phyloP scores from a whole-genome alignment of 2,888 invertebrate genomes.

The Rambutsinella grinnellia region DNA sequence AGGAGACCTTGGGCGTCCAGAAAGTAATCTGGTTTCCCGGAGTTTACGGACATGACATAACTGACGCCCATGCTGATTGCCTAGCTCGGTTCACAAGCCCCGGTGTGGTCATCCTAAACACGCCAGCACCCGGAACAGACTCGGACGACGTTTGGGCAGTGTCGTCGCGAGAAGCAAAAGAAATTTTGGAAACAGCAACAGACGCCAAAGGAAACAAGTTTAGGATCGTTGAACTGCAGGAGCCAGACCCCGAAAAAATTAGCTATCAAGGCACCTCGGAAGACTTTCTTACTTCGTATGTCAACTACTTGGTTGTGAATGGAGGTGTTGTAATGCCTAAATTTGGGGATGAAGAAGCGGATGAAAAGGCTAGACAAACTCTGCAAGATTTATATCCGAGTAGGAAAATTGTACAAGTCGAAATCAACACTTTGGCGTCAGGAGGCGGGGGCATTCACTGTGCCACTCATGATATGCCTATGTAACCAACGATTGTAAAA shows the following conservation, averaged over 20 bases:
- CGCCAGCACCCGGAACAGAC: background rate
- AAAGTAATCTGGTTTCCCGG: constrained; percentile 37
- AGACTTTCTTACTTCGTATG: constrained; percentile 29
- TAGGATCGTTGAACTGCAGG: constrained; percentile 16
- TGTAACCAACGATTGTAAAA: no score
- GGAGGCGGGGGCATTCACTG: constrained; percentile 44
- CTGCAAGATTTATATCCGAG: constrained; percentile 7
- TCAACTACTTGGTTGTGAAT: constrained; percentile 31
- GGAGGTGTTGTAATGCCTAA: constrained; percentile 28
- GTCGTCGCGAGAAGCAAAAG: constrained; percentile 19
- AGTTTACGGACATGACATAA: constrained; percentile 24
- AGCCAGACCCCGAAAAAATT: constrained; percentile 25
- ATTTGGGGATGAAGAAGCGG: constrained; percentile 30
- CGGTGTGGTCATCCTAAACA: constrained; percentile 21
- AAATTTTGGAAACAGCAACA: constrained; percentile 15
- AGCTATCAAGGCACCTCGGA: background rate
- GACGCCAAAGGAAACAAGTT: constrained; percentile 33
- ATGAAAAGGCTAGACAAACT: constrained; percentile 2
- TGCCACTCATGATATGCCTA: no score
- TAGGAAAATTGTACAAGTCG: constrained; percentile 20
- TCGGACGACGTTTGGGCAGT: constrained; percentile 24
- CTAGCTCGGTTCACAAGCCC: constrained; percentile 25
- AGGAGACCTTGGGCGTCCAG: constrained; percentile 4
- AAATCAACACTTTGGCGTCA: constrained; percentile 19
- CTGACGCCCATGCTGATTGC: constrained; percentile 36